Percentiles rank a stretch among this genome's conserved stretches.
Evolutionary conservation across 2,113 vertebrate genomes (phyloP).

Genomic region (Chaetura pelagica): DNA sequence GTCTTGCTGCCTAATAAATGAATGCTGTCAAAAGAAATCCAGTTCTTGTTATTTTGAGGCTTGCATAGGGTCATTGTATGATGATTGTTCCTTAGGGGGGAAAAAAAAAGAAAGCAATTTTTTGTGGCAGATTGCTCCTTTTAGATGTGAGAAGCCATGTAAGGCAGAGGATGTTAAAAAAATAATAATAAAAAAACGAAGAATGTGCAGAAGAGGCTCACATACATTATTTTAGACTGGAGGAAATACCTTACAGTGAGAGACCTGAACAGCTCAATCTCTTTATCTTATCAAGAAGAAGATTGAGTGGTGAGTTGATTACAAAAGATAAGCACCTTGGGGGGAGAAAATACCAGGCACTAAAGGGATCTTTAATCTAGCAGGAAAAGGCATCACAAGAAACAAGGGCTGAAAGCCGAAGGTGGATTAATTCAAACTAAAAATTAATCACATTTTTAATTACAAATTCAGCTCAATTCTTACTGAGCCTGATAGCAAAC

Average conservation of each 20-base stretch:
- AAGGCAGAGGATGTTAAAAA: not conserved
- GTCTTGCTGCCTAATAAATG: conserved; percentile 5
- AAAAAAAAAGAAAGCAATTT: not conserved
- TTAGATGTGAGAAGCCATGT: not conserved
- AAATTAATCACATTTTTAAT: conserved; percentile 6
- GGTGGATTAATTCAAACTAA: not conserved
- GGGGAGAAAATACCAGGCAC: not conserved
- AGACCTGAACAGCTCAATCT: conserved; percentile 35
- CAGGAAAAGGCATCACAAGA: not conserved
- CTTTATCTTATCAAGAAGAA: conserved; percentile 49
- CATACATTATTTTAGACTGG: conserved; percentile 3
- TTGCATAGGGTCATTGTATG: conserved; percentile 18
- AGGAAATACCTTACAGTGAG: conserved; percentile 42
- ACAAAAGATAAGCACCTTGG: conserved; percentile 1
- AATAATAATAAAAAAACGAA: not conserved
- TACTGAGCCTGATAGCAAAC: not conserved
- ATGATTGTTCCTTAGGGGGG: not conserved
- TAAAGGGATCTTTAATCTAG: conserved; percentile 12
- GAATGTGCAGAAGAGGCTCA: not conserved
- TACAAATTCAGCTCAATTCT: not conserved
- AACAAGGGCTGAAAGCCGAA: not conserved
- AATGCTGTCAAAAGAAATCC: conserved; percentile 42
- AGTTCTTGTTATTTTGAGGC: conserved; percentile 16
- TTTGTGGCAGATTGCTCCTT: conserved; percentile 16
- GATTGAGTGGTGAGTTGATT: conserved; percentile 47